Conservation (phyloP, 2,797 vertebrate genomes). For the Telmatherina bonti region DNA sequence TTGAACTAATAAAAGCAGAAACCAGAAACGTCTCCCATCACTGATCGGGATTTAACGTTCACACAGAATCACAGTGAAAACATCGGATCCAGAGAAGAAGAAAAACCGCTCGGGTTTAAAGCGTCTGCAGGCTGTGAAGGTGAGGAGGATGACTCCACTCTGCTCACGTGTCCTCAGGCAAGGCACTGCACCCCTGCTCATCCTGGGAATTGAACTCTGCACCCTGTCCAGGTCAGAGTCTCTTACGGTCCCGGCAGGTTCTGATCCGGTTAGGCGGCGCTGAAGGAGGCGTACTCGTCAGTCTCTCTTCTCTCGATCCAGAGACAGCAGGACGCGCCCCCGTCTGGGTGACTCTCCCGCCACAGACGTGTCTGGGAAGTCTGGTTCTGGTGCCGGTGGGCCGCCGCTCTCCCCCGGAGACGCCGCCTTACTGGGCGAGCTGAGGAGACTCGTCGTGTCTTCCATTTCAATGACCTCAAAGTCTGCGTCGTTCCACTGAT, state of each 20-base stretch:
- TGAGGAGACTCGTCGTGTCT: conserved; percentile 69
- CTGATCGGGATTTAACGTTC: conserved; percentile 12
- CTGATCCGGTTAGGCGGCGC: not conserved
- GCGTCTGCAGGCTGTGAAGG: not conserved
- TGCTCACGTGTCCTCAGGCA: conserved; percentile 36
- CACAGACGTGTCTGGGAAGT: conserved; percentile 27
- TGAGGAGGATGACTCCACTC: conserved; percentile 6
- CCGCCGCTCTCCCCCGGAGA: conserved; percentile 3
- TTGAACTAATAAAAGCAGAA: conserved; percentile 84
- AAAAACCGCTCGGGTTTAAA: conserved; percentile 24
- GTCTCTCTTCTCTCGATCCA: conserved; percentile 84
- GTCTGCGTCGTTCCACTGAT: conserved; percentile 89
- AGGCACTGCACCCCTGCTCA: conserved; percentile 56
- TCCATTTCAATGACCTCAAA: conserved; percentile 94
- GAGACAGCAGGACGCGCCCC: conserved; percentile 60
- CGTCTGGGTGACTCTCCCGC: conserved; percentile 63
- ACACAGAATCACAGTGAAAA: conserved; percentile 30
- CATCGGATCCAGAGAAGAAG: conserved; percentile 8
- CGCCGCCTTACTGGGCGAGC: conserved; percentile 64
- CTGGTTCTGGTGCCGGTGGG: not conserved
- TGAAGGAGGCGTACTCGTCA: conserved; percentile 44
- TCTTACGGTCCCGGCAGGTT: no score
- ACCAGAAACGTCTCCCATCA: conserved; percentile 1
- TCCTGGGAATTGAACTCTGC: not conserved
- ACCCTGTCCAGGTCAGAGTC: no score